phyloP scores from a whole-genome alignment of 2,113 vertebrate genomes.

The Mandrillus leucophaeus region DNA sequence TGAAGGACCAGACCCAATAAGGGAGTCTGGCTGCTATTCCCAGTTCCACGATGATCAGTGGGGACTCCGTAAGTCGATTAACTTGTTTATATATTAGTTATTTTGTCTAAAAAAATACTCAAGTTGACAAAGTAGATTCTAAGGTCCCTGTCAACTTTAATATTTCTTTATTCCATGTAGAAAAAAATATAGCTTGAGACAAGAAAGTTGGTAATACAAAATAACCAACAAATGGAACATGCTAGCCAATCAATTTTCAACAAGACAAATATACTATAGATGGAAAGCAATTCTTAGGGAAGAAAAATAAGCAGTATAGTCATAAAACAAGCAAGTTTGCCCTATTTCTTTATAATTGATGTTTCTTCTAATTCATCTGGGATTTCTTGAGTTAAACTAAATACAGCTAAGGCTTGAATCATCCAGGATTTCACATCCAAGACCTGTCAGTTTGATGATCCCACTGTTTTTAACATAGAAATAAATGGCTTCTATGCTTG shows the following conservation, averaged over 20 bases:
- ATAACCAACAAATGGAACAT: neutral
- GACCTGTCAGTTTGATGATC: slow-evolving; percentile 1
- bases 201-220: slow-evolving; percentile 12
- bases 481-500: neutral
- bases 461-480: neutral
- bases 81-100: neutral
- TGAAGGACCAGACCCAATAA: neutral
- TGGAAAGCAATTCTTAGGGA: slow-evolving; percentile 36
- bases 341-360: neutral
- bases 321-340: slow-evolving; percentile 1
- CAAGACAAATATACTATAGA: neutral
- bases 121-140: neutral
- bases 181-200: neutral
- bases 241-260: slow-evolving; percentile 6
- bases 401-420: neutral
- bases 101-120: slow-evolving; percentile 9
- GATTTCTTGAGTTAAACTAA: slow-evolving; percentile 33
- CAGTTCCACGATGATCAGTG: neutral
- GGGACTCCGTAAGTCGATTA: neutral
- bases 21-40: neutral
- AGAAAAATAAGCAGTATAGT: neutral
- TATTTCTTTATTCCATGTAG: slow-evolving; percentile 10
- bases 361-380: neutral
- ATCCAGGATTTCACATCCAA: neutral
- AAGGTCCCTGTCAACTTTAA: slow-evolving; percentile 17